phyloP scores from a whole-genome alignment of 2,113 vertebrate genomes.

The Oophaga pumilio region DNA sequence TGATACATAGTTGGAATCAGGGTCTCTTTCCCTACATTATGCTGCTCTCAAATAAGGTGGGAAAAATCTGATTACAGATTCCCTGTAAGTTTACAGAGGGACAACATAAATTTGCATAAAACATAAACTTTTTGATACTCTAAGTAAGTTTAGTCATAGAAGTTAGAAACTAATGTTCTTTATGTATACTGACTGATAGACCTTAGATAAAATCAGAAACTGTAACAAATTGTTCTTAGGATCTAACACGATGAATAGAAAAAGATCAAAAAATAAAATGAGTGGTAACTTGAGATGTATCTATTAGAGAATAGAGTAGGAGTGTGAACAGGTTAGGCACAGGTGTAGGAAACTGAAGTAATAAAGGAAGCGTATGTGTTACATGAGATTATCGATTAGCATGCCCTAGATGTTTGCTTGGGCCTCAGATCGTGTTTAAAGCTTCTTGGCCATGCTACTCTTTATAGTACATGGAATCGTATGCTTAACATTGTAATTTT shows the following conservation, averaged over 20 bases:
- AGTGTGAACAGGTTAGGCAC: slow-evolving; percentile 39
- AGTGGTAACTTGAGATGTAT: background rate
- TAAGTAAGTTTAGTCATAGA: no score
- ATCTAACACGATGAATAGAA: background rate
- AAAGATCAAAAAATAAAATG: background rate
- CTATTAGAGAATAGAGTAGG: background rate
- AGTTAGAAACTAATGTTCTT: background rate
- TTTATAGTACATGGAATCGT: slow-evolving; percentile 43
- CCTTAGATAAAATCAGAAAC: background rate
- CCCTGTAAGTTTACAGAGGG: no score
- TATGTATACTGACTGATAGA: background rate
- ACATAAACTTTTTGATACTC: no score
- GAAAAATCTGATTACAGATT: no score
- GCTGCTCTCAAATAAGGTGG: no score
- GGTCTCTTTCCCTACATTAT: no score
- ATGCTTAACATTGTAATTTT: slow-evolving; percentile 55
- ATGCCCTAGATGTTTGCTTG: slow-evolving; percentile 15
- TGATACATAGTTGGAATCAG: no score
- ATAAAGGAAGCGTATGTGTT: slow-evolving; percentile 42
- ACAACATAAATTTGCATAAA: no score
- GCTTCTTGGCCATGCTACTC: slow-evolving; percentile 13
- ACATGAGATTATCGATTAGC: slow-evolving; percentile 52
- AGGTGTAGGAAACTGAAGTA: slow-evolving; percentile 40
- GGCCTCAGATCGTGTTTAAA: slow-evolving; percentile 33
- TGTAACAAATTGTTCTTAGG: background rate